Percentiles rank a stretch among this genome's conserved stretches.
phyloP scores from a whole-genome alignment of 1,140 invertebrate species.

The Apocrypta bakeri region DNA sequence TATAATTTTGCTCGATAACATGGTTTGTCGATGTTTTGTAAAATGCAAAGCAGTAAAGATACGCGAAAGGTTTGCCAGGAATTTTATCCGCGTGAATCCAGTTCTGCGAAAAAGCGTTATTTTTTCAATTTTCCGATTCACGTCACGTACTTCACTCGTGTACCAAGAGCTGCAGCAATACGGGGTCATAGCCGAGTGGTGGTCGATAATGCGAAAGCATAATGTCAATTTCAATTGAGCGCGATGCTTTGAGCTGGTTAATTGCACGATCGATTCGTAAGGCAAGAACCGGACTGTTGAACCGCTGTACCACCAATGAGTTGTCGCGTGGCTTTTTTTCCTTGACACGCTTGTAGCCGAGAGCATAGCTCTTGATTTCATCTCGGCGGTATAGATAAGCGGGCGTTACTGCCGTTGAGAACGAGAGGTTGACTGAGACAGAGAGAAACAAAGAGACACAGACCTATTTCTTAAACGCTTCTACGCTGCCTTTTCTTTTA shows the following conservation, averaged over 20 bases:
- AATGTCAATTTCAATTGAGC: background rate
- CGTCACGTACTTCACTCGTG: too few species aligned
- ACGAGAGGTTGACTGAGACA: background rate
- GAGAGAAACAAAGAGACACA: constrained; percentile 29
- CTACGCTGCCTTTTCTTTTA: constrained; percentile 57
- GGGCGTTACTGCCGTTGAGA: background rate
- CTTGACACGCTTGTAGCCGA: constrained; percentile 19
- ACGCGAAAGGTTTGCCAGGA: background rate
- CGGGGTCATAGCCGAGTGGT: background rate
- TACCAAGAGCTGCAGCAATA: too few species aligned
- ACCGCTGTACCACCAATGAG: background rate
- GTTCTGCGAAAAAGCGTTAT: background rate
- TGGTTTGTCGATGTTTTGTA: too few species aligned
- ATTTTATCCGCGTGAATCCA: background rate
- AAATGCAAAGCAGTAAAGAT: background rate
- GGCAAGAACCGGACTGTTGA: background rate
- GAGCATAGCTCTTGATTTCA: background rate
- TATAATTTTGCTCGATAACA: too few species aligned
- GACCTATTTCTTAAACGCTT: constrained; percentile 57
- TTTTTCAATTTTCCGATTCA: background rate
- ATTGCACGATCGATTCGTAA: constrained; percentile 26
- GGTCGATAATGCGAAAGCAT: background rate
- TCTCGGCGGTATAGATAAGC: background rate
- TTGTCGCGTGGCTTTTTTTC: constrained; percentile 11
- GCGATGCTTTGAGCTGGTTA: background rate